These are phyloP conservation scores for Lates japonicus DNA, from an alignment of 2,797 vertebrate species.

Conservation along the genomic window DNA sequence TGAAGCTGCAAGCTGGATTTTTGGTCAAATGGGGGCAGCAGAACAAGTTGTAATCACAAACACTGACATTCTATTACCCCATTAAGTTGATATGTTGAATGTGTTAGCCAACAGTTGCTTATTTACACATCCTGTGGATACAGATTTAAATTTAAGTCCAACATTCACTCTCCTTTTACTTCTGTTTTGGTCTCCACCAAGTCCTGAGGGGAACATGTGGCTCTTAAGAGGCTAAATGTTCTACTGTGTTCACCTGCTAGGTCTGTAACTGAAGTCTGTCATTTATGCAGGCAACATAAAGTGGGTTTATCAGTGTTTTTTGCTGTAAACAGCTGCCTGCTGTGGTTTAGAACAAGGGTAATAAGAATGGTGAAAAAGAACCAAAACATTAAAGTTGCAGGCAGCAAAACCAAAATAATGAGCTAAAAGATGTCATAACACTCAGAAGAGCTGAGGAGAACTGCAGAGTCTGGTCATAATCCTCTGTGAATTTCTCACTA, in stretches of 20 bases:
- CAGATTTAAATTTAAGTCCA: background rate
- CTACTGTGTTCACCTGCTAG: background rate
- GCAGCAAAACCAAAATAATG: background rate
- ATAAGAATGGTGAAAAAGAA: background rate
- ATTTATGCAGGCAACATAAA: background rate
- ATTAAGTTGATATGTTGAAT: background rate
- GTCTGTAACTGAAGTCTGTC: background rate
- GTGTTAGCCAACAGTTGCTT: background rate
- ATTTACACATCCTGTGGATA: background rate
- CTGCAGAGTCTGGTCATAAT: background rate
- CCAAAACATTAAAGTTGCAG: background rate
- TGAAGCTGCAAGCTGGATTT: background rate
- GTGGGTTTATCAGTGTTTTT: background rate
- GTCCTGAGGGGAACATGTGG: background rate
- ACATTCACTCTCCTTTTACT: background rate
- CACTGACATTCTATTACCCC: background rate
- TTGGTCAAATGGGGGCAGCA: too few relatives aligned
- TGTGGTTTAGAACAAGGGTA: background rate
- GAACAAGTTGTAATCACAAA: background rate
- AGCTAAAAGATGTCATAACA: background rate
- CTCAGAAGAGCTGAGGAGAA: background rate
- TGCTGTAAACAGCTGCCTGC: background rate
- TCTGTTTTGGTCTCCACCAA: conserved; percentile 2
- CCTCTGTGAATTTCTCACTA: background rate
- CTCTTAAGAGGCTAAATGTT: conserved; percentile 5